Conservation (phyloP, 1,140 invertebrate species). For the Drosophila dunni region DNA sequence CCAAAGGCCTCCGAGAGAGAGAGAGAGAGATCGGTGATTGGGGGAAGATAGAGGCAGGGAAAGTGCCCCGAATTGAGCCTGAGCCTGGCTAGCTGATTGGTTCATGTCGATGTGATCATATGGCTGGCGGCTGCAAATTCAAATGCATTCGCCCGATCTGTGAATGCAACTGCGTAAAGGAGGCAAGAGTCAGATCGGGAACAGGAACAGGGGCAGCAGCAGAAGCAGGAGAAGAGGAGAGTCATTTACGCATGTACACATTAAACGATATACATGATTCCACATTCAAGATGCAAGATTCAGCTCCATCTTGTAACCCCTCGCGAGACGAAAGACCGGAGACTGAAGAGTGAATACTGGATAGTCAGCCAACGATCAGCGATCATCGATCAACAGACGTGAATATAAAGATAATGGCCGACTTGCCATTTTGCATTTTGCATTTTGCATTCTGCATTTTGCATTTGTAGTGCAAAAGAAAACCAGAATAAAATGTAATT, state of each 20-base stretch:
- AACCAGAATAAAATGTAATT: constrained; percentile 83
- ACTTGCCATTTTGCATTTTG: constrained; percentile 77
- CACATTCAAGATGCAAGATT: neutral
- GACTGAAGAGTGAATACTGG: neutral
- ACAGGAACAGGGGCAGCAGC: too few species aligned
- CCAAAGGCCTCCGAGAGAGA: constrained; percentile 18
- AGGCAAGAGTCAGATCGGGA: neutral
- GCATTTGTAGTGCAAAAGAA: constrained; percentile 83
- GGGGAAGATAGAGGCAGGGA: constrained; percentile 14
- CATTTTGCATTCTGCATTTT: constrained; percentile 83
- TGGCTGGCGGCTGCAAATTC: constrained; percentile 78
- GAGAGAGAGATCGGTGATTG: neutral
- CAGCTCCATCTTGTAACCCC: constrained; percentile 21
- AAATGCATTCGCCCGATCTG: constrained; percentile 74
- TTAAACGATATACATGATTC: constrained; percentile 62
- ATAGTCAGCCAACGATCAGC: constrained; percentile 22
- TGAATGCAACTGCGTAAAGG: constrained; percentile 74
- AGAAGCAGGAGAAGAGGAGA: too few species aligned
- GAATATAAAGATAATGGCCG: constrained; percentile 70
- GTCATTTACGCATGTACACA: constrained; percentile 79
- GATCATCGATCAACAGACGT: constrained; percentile 28
- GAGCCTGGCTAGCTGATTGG: constrained; percentile 70
- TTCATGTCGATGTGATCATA: constrained; percentile 74
- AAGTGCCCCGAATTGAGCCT: constrained; percentile 60
- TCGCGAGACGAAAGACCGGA: too few species aligned